Evolutionary conservation across 2,113 vertebrate species (phyloP), one percentile per base, ranked within the genome.

Genomic region (Phoxinus phoxinus): DNA sequence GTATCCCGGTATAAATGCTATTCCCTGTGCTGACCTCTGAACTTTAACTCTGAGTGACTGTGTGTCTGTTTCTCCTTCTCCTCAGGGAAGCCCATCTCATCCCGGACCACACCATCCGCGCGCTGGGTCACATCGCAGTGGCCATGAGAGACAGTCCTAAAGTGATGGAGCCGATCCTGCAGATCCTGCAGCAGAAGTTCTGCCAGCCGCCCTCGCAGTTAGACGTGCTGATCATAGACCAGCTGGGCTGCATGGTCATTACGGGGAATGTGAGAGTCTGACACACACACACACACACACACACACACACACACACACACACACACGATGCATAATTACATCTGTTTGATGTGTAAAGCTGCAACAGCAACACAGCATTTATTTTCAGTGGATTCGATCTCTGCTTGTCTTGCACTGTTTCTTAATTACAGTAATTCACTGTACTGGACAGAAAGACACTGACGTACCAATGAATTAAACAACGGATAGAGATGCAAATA

Each of bases 181-280:
- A 99, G 92, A 98, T 99, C 91, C 94, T 99, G 2, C 98, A 99
- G 90, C 98, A 99, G 89, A 99, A 99, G 89, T 98, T 99, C 92
- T 99, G 98, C 90, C 98, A 98, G 90, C 97, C 97, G 0, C 96
- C 97, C 0, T 98, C 98, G 32, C 96, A 95, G 21, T 94, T 99
- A 0, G 98, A 99, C 0, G 96, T 99, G 0, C 97, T 99, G 32
- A 99, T 99, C 84, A 94, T 99, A 7, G 98, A 99, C 91, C 97
- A 99, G 89, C 95, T 99, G 3, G 98, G 97, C 86, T 99, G 98
- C 90, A 95, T 99, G 94, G 97, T 99, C 85, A 99, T 99, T 87
- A 97, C 98, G 0, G 97, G 98, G 90, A 98, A 99, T 46, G 98
- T 99, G 93, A 96, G 96, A 4, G 2, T 25, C 77, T 41, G 9